Percentiles rank a stretch among this genome's conserved stretches.
phyloP scores from a whole-genome alignment of 2,888 invertebrate genomes.

The Pachycephus smyrnensis region DNA sequence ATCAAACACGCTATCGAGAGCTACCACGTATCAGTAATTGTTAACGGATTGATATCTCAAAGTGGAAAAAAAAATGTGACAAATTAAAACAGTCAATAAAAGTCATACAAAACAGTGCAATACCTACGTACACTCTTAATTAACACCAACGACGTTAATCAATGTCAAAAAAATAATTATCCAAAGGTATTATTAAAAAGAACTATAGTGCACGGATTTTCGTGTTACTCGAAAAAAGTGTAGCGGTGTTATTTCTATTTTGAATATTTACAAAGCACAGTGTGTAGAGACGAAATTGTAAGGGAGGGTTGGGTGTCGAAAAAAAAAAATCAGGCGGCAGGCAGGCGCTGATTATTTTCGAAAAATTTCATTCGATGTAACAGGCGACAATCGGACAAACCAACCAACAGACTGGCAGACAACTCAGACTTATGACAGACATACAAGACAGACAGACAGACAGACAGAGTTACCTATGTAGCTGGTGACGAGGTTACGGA shows the following conservation, averaged over 20 bases:
- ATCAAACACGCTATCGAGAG: not conserved
- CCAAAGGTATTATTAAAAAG: not conserved
- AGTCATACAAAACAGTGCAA: not conserved
- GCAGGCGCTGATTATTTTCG: not conserved
- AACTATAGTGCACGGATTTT: no score
- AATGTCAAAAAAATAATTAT: not conserved
- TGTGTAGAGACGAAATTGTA: not conserved
- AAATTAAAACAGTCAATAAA: not conserved
- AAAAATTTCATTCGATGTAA: not conserved
- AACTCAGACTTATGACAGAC: conserved; percentile 46
- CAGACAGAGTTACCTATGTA: conserved; percentile 88
- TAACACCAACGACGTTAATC: not conserved
- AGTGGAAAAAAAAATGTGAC: not conserved
- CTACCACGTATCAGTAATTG: not conserved
- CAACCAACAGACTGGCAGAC: conserved; percentile 38
- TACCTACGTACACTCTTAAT: not conserved
- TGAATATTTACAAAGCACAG: not conserved
- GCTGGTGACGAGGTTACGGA: conserved; percentile 99
- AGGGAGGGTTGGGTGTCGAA: not conserved
- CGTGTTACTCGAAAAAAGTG: no score
- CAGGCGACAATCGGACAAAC: conserved; percentile 23
- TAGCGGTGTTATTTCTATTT: no score
- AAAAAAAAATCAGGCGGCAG: not conserved
- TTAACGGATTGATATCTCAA: not conserved
- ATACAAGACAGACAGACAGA: conserved; percentile 23